Evolutionary conservation across 1,140 invertebrate genomes (phyloP).

Genomic region (Cardiocondyla obscurior): DNA sequence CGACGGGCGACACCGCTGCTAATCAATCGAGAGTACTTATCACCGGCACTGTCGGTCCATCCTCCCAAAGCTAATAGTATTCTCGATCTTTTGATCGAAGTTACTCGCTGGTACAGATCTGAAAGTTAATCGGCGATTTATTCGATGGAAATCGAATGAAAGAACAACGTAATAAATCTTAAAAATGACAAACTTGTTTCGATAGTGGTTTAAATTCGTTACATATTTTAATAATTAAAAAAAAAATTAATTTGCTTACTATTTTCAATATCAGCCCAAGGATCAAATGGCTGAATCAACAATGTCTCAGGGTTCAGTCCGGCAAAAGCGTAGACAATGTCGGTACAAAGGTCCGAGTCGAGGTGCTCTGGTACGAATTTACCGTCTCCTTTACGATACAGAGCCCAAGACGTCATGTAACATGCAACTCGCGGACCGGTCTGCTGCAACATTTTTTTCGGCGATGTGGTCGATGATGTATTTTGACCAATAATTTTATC

Average conservation of each 20-base stretch:
- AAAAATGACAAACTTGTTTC: background rate
- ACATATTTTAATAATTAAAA: background rate
- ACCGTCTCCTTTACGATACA: constrained; percentile 91
- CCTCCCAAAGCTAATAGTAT: constrained; percentile 93
- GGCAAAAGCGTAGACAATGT: constrained; percentile 96
- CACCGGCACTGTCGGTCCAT: constrained; percentile 93
- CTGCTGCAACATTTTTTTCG: constrained; percentile 58
- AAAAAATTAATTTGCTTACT: constrained; percentile 85
- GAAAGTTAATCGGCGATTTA: background rate
- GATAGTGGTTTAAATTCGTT: background rate
- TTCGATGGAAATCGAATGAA: background rate
- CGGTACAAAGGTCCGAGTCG: constrained; percentile 92
- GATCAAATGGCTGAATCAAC: constrained; percentile 91
- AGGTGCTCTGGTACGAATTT: constrained; percentile 94
- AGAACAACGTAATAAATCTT: no score
- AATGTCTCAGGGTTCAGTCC: constrained; percentile 91
- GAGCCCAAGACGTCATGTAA: constrained; percentile 95
- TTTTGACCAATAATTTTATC: constrained; percentile 52
- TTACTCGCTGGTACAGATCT: constrained; percentile 89
- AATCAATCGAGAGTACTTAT: constrained; percentile 92
- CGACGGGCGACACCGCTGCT: constrained; percentile 86
- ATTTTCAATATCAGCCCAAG: constrained; percentile 93
- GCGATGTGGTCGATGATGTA: constrained; percentile 44
- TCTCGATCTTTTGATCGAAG: constrained; percentile 86
- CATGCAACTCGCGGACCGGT: constrained; percentile 88